Percentiles rank a stretch among this genome's conserved stretches.
phyloP scores from a whole-genome alignment of 2,797 vertebrate genomes.

The Ibycter americanus region DNA sequence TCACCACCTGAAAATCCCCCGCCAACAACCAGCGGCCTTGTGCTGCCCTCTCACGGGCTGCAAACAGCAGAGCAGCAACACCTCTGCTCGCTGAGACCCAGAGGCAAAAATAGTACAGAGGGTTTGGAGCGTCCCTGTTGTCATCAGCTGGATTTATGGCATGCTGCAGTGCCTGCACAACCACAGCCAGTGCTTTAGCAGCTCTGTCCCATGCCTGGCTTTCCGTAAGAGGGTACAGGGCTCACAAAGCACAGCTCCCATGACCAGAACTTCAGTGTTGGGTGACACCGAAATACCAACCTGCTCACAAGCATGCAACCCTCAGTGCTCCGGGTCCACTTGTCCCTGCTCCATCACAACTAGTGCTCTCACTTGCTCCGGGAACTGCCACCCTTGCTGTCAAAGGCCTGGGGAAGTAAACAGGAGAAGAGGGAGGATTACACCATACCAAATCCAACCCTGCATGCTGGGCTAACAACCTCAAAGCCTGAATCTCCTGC shows the following conservation, averaged over 20 bases:
- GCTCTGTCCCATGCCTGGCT: neutral
- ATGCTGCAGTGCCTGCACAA: neutral
- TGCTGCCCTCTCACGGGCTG: slow-evolving; percentile 48
- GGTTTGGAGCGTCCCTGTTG: neutral
- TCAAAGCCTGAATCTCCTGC: neutral
- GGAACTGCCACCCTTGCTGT: neutral
- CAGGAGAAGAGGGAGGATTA: neutral
- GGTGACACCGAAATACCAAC: neutral
- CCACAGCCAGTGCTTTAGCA: neutral
- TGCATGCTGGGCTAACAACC: accelerated
- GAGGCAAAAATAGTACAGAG: accelerated
- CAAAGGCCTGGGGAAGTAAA: neutral
- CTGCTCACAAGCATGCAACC: neutral
- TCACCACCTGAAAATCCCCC: neutral
- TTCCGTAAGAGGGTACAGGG: neutral
- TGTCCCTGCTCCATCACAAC: neutral
- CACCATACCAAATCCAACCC: neutral
- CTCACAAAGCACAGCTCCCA: neutral
- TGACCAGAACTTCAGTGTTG: neutral
- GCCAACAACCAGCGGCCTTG: neutral
- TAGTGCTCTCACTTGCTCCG: neutral
- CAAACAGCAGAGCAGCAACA: neutral
- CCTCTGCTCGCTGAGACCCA: neutral
- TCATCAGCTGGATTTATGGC: neutral
- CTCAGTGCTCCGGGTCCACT: accelerated